A percentile compares a stretch with the other conserved stretches of the same genome.
These are phyloP conservation scores for Synergus umbraculus DNA, from an alignment of 2,888 invertebrate species.

Conservation along the genomic window DNA sequence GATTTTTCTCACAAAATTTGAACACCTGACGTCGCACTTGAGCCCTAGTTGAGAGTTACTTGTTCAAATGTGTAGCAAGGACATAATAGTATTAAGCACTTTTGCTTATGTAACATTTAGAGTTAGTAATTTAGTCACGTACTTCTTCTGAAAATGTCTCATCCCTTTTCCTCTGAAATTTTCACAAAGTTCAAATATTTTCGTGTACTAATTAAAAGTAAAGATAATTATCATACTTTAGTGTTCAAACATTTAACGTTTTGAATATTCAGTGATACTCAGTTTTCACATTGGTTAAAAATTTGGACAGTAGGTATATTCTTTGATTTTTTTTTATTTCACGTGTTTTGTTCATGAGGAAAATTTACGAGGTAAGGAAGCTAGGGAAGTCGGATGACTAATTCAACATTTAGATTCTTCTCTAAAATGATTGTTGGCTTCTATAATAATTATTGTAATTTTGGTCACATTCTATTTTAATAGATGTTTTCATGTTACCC, in stretches of 20 bases:
- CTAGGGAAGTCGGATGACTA: no score
- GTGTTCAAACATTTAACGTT: not conserved
- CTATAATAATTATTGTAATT: no score
- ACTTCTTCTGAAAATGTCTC: not conserved
- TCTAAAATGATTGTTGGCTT: no score
- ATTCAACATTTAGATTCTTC: no score
- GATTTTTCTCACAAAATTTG: conserved; percentile 15
- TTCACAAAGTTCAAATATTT: not conserved
- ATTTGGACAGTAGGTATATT: no score
- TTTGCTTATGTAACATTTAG: not conserved
- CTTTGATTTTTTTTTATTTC: no score
- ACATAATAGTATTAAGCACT: conserved; percentile 2
- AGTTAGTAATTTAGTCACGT: conserved; percentile 9
- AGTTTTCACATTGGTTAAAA: no score
- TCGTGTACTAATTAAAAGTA: not conserved
- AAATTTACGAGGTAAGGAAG: no score
- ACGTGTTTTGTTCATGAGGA: no score
- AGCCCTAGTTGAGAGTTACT: not conserved
- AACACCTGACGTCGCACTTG: not conserved
- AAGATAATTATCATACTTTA: no score
- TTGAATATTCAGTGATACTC: not conserved
- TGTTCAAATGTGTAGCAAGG: not conserved
- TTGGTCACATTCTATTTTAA: no score
- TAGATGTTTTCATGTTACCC: no score
- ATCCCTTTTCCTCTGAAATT: not conserved